Evolutionary conservation across 2,113 vertebrate species (phyloP), one percentile per base, ranked within the genome.

Genomic region (Syngnathoides biaculeatus): DNA sequence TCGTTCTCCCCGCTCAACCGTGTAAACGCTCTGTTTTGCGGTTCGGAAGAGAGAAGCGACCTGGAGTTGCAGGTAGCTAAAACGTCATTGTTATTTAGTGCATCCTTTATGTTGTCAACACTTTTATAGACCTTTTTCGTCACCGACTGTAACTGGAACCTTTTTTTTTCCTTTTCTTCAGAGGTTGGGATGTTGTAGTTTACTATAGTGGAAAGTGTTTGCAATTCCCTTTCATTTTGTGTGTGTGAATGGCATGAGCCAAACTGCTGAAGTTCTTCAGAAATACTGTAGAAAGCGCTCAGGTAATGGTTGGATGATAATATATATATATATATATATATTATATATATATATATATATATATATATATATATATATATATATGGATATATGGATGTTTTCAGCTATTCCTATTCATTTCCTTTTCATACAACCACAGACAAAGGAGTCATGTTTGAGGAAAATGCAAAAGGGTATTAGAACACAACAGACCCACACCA

Each of bases 31-130:
- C 20, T 45, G 3, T 65, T 43, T 43, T 38, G 45, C 17, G 35
- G 8, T 40, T 72, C 14, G 3, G 19, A 52, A 30, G 4, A 40
- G 11, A 43, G n/a, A 13, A 14, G n/a, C 7, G 13, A 26, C 15
- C 9, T 62, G 0, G 59, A 40, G 59, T 22, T 5, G 19, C 38
- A 14, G 38, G 38, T 38, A 26, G 40, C n/a, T 26, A 62, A 62
- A 43, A 62, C 60, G 39, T 62, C 40, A 43, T 43, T 8, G 40
- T 43, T 62, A 62, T 62, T 62, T 62, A 62, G 60, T 43, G 60
- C 39, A 62, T 43, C 60, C 60, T 45, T 62, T 42, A 62, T 43
- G 60, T 62, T 62, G 60, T 62, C 60, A 62, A 62, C n/a, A 22
- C 39, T 62, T 62, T 62, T 62, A 43, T 26, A n/a, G 60, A 40